Base-by-base conservation (phyloP, 2,797 vertebrate species). In the Rachycentron canadum region DNA sequence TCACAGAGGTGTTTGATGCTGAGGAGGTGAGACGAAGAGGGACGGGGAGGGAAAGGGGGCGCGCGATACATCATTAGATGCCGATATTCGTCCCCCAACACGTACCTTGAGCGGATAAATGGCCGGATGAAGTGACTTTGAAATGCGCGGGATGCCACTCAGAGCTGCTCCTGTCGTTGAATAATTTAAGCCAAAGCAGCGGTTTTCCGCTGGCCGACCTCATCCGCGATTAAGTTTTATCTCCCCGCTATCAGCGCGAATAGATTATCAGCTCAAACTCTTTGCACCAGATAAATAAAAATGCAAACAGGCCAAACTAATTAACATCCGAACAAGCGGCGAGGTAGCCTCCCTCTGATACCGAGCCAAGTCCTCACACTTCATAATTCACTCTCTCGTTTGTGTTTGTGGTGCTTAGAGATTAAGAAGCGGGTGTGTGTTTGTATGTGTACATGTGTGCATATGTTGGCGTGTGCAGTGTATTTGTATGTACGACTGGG, bases 301-400 rank as follows among this genome's bases (percentile, higher is more conserved):
- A 90, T 86, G 87, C 85, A 91, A 86, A 88, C 84, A 85, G 88
- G 92, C 89, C 87, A 89, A 89, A 89, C 90, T 91, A 92, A 94
- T 94, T 94, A 94, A 88, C 92, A 91, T 90, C 84, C 12, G 66
- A 84, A 91, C 78, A 76, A 89, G 85, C 61, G 4, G 72, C 19
- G 81, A 88, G 81, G 86, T 86, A 80, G 82, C 78, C 87, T 82
- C 63, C 65, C 79, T 90, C 69, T 91, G 85, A 89, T 88, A 66
- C 45, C 21, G 3, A 67, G 91, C 91, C 92, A 93, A 83, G 85
- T 92, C 86, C 85, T 88, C 77, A 43, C 90, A 49, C 78, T 85
- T 80, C 73, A 90, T 89, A 84, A 91, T 83, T 93, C 87, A 83
- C 82, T 86, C 72, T 80, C 76, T 74, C 3, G 23, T 81, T n/a